These are phyloP conservation scores for Porites lobata DNA, from an alignment of 92 coral and sea anemone species.

Conservation along the genomic window DNA sequence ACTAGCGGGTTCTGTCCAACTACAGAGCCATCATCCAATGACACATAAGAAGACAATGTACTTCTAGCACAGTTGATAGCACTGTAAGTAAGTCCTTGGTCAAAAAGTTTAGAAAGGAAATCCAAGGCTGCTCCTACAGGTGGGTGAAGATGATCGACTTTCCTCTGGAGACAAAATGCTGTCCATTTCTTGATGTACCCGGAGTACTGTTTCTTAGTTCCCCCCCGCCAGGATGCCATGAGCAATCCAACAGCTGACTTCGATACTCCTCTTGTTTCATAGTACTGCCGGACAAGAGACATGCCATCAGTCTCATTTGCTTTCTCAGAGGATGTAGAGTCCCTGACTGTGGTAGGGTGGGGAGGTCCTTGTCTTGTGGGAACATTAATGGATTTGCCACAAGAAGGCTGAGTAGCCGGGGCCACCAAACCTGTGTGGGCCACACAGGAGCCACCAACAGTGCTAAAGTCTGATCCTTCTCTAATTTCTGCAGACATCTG, in stretches of 20 bases:
- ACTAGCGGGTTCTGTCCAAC: conserved; percentile 41
- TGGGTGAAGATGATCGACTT: conserved; percentile 50
- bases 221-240: conserved; percentile 60
- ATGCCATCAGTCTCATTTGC: conserved; percentile 43
- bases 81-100: conserved; percentile 50
- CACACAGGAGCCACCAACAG: conserved; percentile 37
- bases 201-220: conserved; percentile 52
- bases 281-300: conserved; percentile 48
- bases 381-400: conserved; percentile 43
- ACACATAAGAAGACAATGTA: conserved; percentile 31
- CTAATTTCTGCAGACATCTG: conserved; percentile 36
- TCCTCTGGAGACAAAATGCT: conserved; percentile 56
- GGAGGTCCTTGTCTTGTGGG: conserved; percentile 40
- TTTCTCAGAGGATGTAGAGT: conserved; percentile 49
- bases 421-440: conserved; percentile 58
- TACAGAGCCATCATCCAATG: conserved; percentile 19
- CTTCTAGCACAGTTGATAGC: conserved; percentile 48
- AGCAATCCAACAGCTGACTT: conserved; percentile 46
- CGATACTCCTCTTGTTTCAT: conserved; percentile 59
- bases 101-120: conserved; percentile 39
- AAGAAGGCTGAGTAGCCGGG: neutral
- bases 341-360: conserved; percentile 46
- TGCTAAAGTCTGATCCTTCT: conserved; percentile 19
- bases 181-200: conserved; percentile 55
- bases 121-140: conserved; percentile 43